These are phyloP conservation scores for Gymnocypris eckloni DNA, from an alignment of 2,797 vertebrate species.

Conservation along the genomic window DNA sequence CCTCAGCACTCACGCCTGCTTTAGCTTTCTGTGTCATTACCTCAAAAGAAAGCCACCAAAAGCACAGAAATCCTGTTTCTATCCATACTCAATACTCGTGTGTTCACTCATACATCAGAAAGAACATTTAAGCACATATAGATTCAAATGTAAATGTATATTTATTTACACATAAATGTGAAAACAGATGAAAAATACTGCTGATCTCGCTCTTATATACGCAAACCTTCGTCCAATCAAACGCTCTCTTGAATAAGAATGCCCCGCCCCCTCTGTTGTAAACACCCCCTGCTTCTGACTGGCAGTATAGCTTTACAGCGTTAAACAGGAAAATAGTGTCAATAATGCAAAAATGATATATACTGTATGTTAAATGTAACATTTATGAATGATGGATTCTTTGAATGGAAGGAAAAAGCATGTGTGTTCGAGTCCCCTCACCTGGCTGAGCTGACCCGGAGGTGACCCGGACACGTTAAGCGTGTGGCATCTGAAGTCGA, in stretches of 20 bases:
- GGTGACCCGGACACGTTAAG: conserved; percentile 81
- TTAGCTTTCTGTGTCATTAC: not conserved
- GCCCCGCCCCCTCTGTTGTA: not conserved
- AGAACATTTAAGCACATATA: no score
- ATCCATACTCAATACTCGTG: not conserved
- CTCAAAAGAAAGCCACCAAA: no score
- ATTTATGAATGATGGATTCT: no score
- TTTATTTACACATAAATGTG: no score
- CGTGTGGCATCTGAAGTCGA: conserved; percentile 89
- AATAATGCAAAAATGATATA: no score
- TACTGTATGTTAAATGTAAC: no score
- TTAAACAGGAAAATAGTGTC: no score
- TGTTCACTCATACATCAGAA: no score
- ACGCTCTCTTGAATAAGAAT: not conserved
- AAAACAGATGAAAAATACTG: not conserved
- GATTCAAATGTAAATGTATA: no score
- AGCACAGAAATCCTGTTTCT: not conserved
- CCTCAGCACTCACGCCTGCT: not conserved
- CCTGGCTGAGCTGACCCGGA: conserved; percentile 82
- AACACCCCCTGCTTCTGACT: not conserved
- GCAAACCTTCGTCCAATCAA: not conserved
- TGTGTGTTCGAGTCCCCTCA: conserved; percentile 63
- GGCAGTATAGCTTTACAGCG: not conserved
- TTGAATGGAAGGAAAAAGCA: not conserved
- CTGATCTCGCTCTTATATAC: not conserved